Base-by-base conservation (phyloP, 2,888 invertebrate genomes). In the Hirudinaria manillensis region DNA sequence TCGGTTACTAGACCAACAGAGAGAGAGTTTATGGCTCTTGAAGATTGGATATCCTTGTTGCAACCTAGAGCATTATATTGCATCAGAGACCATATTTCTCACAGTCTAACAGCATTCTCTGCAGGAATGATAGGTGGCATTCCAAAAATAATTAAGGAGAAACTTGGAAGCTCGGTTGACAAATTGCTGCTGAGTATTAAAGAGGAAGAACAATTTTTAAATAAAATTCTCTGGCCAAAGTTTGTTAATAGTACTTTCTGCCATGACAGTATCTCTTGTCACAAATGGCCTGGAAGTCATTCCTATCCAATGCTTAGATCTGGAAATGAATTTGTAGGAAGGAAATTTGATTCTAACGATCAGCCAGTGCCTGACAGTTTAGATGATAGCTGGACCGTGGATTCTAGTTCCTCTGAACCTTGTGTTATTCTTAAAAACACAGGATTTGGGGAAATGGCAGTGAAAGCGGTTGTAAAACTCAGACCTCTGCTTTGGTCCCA, bases 211-310 rank as follows among this genome's bases (percentile, higher is more conserved):
- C 21, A 36, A 65, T 79, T 78, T 66, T 53, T 80, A n/a, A 53
- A 72, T 21, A 53, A 75, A 32, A 74, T 70, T 13, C 72, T 80
- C 3, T 79, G 79, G 79, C 78, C 79, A 16, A 70, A 51, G 36
- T 71, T 78, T 27, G 70, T 74, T 34, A 56, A 53, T 36, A n/a
- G 73, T n/a, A 73, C 72, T 24, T 72, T 77, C 51, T 80, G 80
- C 65, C 80, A 80, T 65, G 80, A 80, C 70, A 80, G 79, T 68
- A 75, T 80, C 2, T 80, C 80, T 10, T 80, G 80, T 68, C 74
- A 38, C 16, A 19, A n/a, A 13, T 80, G 77, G 76, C 72, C 73
- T 2, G 68, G 72, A 19, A 51, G 77, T 21, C 70, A 72, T 29
- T 74, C 79, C 21, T 80, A 79, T 61, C 80, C 80, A 21, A 75